A percentile compares a stretch with the other conserved stretches of the same genome.
Conservation (phyloP, 2,888 invertebrate species). For the Cryptocephalus moraei region DNA sequence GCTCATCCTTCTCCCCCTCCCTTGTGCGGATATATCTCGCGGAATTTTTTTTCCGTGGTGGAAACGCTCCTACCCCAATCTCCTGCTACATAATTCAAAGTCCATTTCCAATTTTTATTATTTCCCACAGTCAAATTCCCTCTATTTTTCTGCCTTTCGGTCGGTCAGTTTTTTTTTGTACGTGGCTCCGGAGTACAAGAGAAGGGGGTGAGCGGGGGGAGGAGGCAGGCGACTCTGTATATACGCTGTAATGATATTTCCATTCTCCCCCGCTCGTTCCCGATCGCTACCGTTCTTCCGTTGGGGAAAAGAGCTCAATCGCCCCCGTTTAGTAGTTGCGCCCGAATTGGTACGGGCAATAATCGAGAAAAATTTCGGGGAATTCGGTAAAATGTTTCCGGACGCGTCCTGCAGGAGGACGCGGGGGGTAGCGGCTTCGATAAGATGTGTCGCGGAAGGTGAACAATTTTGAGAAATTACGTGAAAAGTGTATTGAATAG, state of each 20-base stretch:
- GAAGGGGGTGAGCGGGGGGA: too few species aligned
- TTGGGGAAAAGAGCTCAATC: too few species aligned
- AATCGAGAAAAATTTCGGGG: too few species aligned
- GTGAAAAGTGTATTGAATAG: too few species aligned
- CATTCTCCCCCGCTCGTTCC: constrained; percentile 29
- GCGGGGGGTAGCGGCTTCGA: too few species aligned
- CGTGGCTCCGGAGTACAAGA: constrained; percentile 1
- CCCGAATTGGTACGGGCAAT: too few species aligned
- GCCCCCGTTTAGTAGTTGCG: too few species aligned
- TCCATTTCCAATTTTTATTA: constrained; percentile 43
- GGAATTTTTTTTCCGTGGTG: constrained; percentile 17
- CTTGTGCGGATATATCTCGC: not conserved
- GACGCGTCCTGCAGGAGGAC: too few species aligned
- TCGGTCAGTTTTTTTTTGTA: constrained; percentile 33
- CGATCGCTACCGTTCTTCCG: not conserved
- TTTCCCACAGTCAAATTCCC: constrained; percentile 42
- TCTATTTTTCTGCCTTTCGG: constrained; percentile 42
- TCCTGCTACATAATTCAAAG: constrained; percentile 42
- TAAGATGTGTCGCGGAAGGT: too few species aligned
- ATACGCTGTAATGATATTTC: constrained; percentile 40
- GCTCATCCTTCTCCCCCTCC: too few species aligned
- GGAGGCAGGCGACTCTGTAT: constrained; percentile 22
- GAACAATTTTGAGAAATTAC: too few species aligned
- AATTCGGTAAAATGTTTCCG: too few species aligned
- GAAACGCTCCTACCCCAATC: constrained; percentile 23